A percentile compares a stretch with the other conserved stretches of the same genome.
Conservation (phyloP, 2,888 invertebrate species). For the Himalopsyche anomala region DNA sequence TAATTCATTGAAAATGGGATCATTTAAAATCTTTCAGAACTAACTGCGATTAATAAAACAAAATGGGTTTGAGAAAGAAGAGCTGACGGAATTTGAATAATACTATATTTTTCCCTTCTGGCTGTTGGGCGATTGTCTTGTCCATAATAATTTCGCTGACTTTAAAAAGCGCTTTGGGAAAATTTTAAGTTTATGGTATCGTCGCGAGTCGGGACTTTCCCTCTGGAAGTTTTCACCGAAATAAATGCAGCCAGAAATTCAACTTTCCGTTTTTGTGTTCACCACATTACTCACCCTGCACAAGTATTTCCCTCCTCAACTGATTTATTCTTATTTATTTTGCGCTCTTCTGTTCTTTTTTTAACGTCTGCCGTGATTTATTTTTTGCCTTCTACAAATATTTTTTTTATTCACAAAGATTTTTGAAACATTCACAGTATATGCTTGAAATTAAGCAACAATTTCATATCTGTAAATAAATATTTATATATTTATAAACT, state of each 20-base stretch:
- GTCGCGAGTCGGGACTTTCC: conserved; percentile 3
- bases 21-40: too few species aligned
- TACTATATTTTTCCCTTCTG: not conserved
- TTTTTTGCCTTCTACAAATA: not conserved
- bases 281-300: conserved; percentile 39
- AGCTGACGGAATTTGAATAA: too few species aligned
- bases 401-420: not conserved
- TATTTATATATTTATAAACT: too few species aligned
- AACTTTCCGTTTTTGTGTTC: not conserved
- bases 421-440: not conserved
- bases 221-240: conserved; percentile 2
- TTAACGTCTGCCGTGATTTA: conserved; percentile 12
- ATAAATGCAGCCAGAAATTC: conserved; percentile 42
- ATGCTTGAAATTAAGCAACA: not conserved
- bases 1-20: too few species aligned
- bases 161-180: conserved; percentile 21
- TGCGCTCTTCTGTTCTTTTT: conserved; percentile 22
- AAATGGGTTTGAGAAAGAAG: too few species aligned
- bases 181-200: conserved; percentile 35
- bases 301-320: conserved; percentile 37
- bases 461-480: not conserved
- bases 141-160: conserved; percentile 39
- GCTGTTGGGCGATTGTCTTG: not conserved
- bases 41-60: too few species aligned
- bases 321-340: conserved; percentile 42